Base-by-base conservation (phyloP, 1,140 invertebrate genomes). In the Danaus plexippus region DNA sequence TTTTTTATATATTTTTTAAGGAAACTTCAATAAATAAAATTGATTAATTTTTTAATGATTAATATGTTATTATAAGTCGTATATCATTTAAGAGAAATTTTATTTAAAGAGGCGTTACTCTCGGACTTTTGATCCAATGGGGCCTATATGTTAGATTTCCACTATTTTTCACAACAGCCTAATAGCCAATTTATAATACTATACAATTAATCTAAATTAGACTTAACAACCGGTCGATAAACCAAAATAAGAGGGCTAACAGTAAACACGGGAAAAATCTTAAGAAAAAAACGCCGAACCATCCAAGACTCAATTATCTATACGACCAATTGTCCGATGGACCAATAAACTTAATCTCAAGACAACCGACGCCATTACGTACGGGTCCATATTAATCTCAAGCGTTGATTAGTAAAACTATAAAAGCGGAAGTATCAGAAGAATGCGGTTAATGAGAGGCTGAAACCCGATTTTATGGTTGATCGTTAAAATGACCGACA, bases 381-480 rank as follows among this genome's bases (percentile, higher is more conserved):
- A 75, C 67, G 63, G 59, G 71, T 74, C 80, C 71, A 74, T 78
- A 85, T 85, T 84, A 86, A 82, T 83, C 77, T 82, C 72, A 69
- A 75, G 75, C 76, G 80, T 86, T 86, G 83, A 86, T 86, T 86
- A 84, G 80, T 86, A 82, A 84, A 81, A 82, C 83, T 86, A 86
- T 86, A 84, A 86, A 85, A 84, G 80, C 79, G 79, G 83, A 84
- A 86, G 80, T 84, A 82, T 81, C 80, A 79, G 68, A 83, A 73
- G 83, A 86, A 86, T 86, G 82, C 77, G 83, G 80, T 84, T 85
- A 85, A 85, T 85, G 79, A 84, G 77, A 73, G 74, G 52, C 75
- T 80, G 71, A 81, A 81, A 77, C 77, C 73, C 73, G 77, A 80
- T 81, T 84, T 84, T 84, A 86, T 84, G 69, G 80, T 62, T 66